phyloP scores from a whole-genome alignment of 2,888 invertebrate species.

The Acronicta leporina region DNA sequence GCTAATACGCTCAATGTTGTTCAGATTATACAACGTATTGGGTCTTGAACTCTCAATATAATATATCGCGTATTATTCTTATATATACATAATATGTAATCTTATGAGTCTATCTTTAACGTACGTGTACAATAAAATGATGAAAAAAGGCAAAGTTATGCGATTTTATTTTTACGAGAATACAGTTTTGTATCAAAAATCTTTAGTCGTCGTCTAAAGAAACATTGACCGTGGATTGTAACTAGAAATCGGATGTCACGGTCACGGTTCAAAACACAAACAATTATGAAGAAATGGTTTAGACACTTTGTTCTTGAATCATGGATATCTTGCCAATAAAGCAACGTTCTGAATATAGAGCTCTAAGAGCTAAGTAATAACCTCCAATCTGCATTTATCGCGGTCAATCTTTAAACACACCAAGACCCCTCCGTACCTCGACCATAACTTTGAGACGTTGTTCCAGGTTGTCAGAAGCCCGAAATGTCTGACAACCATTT shows the following conservation, averaged over 20 bases:
- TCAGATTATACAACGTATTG: conserved; percentile 50
- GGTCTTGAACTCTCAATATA: conserved; percentile 9
- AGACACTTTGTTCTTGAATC: not conserved
- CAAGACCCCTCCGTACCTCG: too few species aligned
- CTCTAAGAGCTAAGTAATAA: too few species aligned
- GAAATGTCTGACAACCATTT: too few species aligned
- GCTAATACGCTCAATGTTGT: conserved; percentile 48
- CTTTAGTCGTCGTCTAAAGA: not conserved
- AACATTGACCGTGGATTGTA: conserved; percentile 21
- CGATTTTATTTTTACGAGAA: not conserved
- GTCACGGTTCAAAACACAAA: conserved; percentile 12
- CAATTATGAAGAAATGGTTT: conserved; percentile 9
- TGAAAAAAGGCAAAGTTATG: not conserved
- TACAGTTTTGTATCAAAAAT: not conserved
- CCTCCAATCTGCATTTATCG: too few species aligned
- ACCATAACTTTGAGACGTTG: too few species aligned
- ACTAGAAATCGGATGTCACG: conserved; percentile 37
- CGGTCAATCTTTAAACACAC: too few species aligned
- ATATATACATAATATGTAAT: not conserved
- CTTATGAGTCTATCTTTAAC: too few species aligned
- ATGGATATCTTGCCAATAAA: not conserved
- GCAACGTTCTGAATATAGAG: not conserved
- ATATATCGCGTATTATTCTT: not conserved
- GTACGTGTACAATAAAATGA: too few species aligned
- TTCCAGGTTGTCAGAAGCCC: too few species aligned